Evolutionary conservation across 1,140 invertebrate species (phyloP), one percentile per base, ranked within the genome.

Genomic region (Teleogryllus occipitalis): DNA sequence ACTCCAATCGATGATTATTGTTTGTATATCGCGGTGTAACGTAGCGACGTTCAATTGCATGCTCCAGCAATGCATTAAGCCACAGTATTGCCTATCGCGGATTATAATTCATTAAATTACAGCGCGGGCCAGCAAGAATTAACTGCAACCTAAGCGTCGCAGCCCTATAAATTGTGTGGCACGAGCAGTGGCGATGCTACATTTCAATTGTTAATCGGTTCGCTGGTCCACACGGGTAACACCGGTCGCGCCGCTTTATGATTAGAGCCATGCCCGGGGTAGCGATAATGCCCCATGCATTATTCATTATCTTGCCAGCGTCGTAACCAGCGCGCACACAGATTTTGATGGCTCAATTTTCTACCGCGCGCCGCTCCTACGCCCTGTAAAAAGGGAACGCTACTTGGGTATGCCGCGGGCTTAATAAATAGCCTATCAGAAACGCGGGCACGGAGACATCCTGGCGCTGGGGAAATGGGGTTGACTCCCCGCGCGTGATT

Each of bases 71-170:
- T 39, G 27, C 54, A 65, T 65, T 39, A 65, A 65, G 54, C 54
- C 54, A 18, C 54, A 10, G 54, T 65, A 65, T 65, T 65, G 54
- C 54, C 54, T 65, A 65, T 65, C 54, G 18, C 54, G 54, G 54
- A 65, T 65, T 65, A 65, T 65, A 65, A 65, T 65, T 65, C 54
- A 65, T 65, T 65, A 65, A 65, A 65, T 65, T 65, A 65, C 54
- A 18, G 54, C 54, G 18, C 2, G 54, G 18, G 18, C 3, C 54
- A 18, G 54, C 54, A 65, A 65, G 54, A 65, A 65, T 14, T 65
- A 65, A 65, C 54, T 65, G 54, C 18, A 65, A 65, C 54, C 54
- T 65, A 65, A 65, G 54, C 54, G 54, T 65, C 54, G 54, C 54
- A 65, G 18, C 54, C 10, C 54, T 14, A 65, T 65, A 65, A 65